phyloP scores from a whole-genome alignment of 2,888 invertebrate genomes.

The Hydroisotoma schaefferi region DNA sequence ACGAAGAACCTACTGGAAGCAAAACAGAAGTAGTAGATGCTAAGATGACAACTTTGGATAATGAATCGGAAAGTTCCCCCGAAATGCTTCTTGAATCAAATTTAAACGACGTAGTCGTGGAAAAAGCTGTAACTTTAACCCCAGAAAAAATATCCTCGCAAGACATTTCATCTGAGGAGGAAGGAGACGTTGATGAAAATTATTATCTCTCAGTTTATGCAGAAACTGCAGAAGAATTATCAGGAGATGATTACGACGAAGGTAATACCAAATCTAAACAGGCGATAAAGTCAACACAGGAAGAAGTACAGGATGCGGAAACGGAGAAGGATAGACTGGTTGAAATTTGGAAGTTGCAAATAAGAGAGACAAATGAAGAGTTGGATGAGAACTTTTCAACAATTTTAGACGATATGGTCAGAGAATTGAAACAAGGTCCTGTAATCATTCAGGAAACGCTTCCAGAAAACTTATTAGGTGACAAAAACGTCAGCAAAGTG shows the following conservation, averaged over 20 bases:
- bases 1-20: no score
- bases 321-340: slow-evolving; percentile 18
- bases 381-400: background rate
- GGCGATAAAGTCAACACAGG: slow-evolving; percentile 5
- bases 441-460: background rate
- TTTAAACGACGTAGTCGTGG: no score
- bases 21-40: no score
- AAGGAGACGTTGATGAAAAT: slow-evolving; percentile 11
- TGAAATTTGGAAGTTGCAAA: background rate
- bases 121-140: no score
- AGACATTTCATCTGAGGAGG: no score
- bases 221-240: background rate
- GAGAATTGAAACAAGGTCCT: background rate
- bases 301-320: slow-evolving; percentile 7
- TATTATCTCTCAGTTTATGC: slow-evolving; percentile 10
- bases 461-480: background rate
- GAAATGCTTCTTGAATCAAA: no score
- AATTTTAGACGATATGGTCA: slow-evolving; percentile 8
- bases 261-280: slow-evolving; percentile 9
- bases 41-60: no score
- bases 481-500: slow-evolving; percentile 8
- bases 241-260: background rate
- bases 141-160: no score
- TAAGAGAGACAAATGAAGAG: background rate
- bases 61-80: no score